Conservation (phyloP, 2,888 invertebrate species). For the Tortricodes alternella region DNA sequence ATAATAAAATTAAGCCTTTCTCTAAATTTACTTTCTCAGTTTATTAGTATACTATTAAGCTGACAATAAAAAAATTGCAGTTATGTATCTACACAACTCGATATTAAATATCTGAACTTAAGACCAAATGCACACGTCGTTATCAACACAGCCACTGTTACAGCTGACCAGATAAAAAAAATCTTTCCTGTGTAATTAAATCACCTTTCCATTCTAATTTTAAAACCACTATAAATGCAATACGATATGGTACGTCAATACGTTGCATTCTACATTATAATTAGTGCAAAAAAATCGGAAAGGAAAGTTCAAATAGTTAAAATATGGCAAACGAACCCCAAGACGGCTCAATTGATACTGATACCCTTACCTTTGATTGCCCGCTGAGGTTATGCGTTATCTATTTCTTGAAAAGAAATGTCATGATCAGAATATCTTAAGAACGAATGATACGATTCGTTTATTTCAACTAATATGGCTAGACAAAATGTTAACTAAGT, state of each 20-base stretch:
- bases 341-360: slow-evolving; percentile 43
- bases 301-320: slow-evolving; percentile 68
- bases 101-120: slow-evolving; percentile 5
- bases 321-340: slow-evolving; percentile 75
- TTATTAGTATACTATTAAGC: not conserved
- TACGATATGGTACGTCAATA: slow-evolving; percentile 15
- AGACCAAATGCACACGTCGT: slow-evolving; percentile 28
- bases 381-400: slow-evolving; percentile 51
- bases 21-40: slow-evolving; percentile 1
- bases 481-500: slow-evolving; percentile 33
- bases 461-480: slow-evolving; percentile 45
- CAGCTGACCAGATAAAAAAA: slow-evolving; percentile 26
- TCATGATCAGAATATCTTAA: slow-evolving; percentile 50
- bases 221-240: not conserved
- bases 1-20: slow-evolving; percentile 16
- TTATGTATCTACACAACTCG: not conserved
- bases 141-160: slow-evolving; percentile 27
- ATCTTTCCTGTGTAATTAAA: slow-evolving; percentile 9
- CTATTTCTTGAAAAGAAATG: slow-evolving; percentile 48
- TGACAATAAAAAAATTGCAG: not conserved
- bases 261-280: slow-evolving; percentile 13
- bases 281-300: slow-evolving; percentile 34
- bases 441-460: slow-evolving; percentile 34
- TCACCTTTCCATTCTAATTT: not conserved
- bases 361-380: slow-evolving; percentile 63